Evolutionary conservation across 2,888 invertebrate species (phyloP), one percentile per base, ranked within the genome.

Genomic region (Scaptomyza polygonia): DNA sequence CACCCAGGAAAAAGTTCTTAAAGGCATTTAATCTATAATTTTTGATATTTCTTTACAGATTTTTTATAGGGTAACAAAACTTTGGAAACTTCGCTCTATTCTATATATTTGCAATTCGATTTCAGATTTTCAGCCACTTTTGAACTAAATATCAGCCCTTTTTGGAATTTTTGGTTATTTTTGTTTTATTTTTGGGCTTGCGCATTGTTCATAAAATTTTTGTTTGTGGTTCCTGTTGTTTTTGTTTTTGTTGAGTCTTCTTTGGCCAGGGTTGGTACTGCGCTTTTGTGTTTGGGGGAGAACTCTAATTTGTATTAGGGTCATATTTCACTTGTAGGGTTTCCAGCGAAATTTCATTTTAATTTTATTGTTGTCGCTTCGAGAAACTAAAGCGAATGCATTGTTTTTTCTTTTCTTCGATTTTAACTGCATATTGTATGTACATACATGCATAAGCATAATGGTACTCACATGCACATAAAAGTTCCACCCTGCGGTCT

Each of bases 311-410:
- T 89, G 82, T 89, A 88, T 89, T 89, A 87, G 89, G 87, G 88
- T 90, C 90, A 88, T 90, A 90, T 90, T 90, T 90, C 90, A 90
- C 82, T 90, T 89, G 86, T 86, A 88, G 83, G 90, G 90, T 83
- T 90, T 90, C 89, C 80, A 87, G 74, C 76, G 86, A 89, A 90
- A 86, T 86, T 87, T 86, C 88, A 83, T 85, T 83, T 86, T 77
- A 79, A 79, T 84, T 86, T 84, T 87, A 88, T 88, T 89, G 76
- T 83, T 63, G 61, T 75, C 70, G 65, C 69, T 48, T 34, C 53
- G 59, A 42, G 45, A 55, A 58, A 71, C 70, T 43, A 55, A 71
- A 63, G 53, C 73, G 64, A 77, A 52, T 72, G 70, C 72, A 70
- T 81, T 67, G 67, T 71, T 2, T 36, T 39, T 36, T 34, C 12